Evolutionary conservation across 1,140 invertebrate genomes (phyloP), one percentile per base, ranked within the genome.

Genomic region (Listronotus oregonensis): DNA sequence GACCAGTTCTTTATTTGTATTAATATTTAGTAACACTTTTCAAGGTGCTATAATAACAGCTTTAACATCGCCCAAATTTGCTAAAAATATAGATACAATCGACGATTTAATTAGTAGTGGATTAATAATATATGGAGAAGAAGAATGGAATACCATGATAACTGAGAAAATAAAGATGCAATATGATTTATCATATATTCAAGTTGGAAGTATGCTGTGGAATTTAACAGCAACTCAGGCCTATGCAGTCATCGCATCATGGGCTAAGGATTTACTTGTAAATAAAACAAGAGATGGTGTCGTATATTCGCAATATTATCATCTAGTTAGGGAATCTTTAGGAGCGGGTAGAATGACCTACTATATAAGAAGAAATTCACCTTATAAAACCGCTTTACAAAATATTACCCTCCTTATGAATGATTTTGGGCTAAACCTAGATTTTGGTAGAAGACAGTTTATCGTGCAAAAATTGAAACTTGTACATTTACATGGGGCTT

Each of bases 21-120:
- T 64, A 7, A 39, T 56, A 6, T 56, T 57, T 31, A n/a, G 43
- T 54, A 56, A 31, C 4, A 40, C 42, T 9, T 64, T 64, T 34
- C 62, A 64, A 56, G 52, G 52, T 15, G 52, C 44, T n/a, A 18
- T 56, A 6, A 64, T 64, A 11, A 64, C 52, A 6, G 54, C 54
- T 11, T 34, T 64, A 31, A 64, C 62, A 0, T 54, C 62, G 6
- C 52, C 62, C 6, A 56, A 56, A 39, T 64, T 27, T 64, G 42
- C 27, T 11, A 49, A 49, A 46, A 15, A 56, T n/a, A 64, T 64
- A 10, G 46, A 55, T 18, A 56, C 62, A 17, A 14, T 64, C 0
- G 52, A 55, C 6, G 62, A 64, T 17, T 55, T 64, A 15, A 6
- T 12, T 10, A 17, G 39, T 14, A 56, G 44, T 15, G 54, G 54